A percentile compares a stretch with the other conserved stretches of the same genome.
Conservation (phyloP, 1,140 invertebrate species). For the Lordiphosa mommai region DNA sequence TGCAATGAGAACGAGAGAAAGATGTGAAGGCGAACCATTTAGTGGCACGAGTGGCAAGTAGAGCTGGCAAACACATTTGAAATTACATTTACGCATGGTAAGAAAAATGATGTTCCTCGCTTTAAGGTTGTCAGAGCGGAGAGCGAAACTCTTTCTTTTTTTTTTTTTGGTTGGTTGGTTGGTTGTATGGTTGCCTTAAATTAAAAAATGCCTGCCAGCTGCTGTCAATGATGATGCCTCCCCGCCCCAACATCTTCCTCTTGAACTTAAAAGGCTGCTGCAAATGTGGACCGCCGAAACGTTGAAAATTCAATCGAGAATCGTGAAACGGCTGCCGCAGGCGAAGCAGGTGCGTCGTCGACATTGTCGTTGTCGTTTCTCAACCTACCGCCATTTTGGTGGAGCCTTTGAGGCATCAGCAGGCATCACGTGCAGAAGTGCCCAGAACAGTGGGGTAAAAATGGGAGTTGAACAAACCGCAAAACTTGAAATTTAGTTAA, state of each 20-base stretch:
- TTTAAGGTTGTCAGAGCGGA: conserved; percentile 11
- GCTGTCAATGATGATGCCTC: conserved; percentile 25
- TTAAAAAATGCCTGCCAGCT: conserved; percentile 61
- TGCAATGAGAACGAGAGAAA: conserved; percentile 35
- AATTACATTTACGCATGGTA: conserved; percentile 51
- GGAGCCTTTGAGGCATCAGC: conserved; percentile 16
- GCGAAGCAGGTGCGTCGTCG: conserved; percentile 58
- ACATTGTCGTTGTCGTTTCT: conserved; percentile 10
- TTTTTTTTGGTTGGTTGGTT: neutral
- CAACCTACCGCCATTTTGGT: neutral
- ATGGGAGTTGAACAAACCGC: too few relatives aligned
- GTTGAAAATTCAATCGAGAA: conserved; percentile 59
- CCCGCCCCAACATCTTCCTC: neutral
- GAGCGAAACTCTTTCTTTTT: conserved; percentile 2
- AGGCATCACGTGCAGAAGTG: conserved; percentile 23
- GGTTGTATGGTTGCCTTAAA: conserved; percentile 27
- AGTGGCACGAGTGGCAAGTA: neutral
- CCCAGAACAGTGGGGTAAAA: conserved; percentile 22
- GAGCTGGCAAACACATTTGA: conserved; percentile 22
- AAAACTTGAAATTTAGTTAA: too few relatives aligned
- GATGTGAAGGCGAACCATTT: conserved; percentile 12
- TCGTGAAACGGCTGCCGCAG: conserved; percentile 35
- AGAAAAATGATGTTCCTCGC: conserved; percentile 3
- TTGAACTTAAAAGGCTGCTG: conserved; percentile 4
- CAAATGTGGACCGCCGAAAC: conserved; percentile 11